Base-by-base conservation (phyloP, 2,888 invertebrate species). In the Hemicrepidius hirtus region DNA sequence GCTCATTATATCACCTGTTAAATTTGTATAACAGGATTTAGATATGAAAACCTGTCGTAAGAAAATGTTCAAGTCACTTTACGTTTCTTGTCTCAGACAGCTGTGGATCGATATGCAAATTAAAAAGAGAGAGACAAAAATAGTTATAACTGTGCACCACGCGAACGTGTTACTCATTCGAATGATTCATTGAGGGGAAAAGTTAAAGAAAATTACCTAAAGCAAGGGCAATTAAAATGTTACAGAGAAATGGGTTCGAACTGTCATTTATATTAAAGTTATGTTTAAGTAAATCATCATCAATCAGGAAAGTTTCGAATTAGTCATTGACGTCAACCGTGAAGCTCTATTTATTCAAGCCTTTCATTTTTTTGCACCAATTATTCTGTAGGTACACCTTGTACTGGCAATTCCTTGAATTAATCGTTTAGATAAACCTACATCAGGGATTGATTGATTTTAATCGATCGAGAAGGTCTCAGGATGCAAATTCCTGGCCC, bases 11-110 rank as follows among this genome's bases (percentile, higher is more conserved):
- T 53, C 53, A 53, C 53, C 53, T 53, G 53, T 32, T 53, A 53
- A 53, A 53, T 53, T 53, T 53, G 53, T 53, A 53, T 53, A 53
- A 53, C 53, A 53, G 53, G 53, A 53, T 53, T 53, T 32, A n/a
- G 24, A 12, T 53, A 28, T 12, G 24, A 18, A 28, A 53, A 53
- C 53, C 13, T 32, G 53, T 53, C 28, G 18, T 1, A 32, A 9
- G 9, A 46, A 20, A 46, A 44, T 18, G 18, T 18, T 18, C 20
- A 18, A 46, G 46, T 46, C 46, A 46, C 13, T 53, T 13, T n/a
- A n/a, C 20, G 53, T 16, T 12, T 13, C 49, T 3, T 16, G 49
- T 16, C n/a, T n/a, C 49, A 21, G 20, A 24, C 21, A 9, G n/a
- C 53, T 9, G 28, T 9, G 21, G 53, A 13, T 53, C 53, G 53